Conservation (phyloP, 2,113 vertebrate genomes). For the Apodemus speciosus region DNA sequence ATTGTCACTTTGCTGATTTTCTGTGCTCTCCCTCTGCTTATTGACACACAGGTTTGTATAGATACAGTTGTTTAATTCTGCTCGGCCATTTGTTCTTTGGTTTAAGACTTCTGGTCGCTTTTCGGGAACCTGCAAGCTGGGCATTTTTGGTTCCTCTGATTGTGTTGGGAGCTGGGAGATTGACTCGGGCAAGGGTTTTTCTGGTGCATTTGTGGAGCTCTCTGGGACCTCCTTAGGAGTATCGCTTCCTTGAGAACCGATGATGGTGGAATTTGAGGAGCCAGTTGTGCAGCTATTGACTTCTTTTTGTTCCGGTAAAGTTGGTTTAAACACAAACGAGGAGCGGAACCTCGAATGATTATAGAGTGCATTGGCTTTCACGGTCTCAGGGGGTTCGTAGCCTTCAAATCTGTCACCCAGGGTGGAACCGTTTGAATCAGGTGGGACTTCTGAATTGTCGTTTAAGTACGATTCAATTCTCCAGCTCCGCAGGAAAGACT, state of each 20-base stretch:
- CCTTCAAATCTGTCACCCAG: slow-evolving; percentile 85
- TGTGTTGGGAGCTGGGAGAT: slow-evolving; percentile 46
- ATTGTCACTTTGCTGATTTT: slow-evolving; percentile 85
- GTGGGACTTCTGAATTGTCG: slow-evolving; percentile 86
- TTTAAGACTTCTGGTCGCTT: slow-evolving; percentile 69
- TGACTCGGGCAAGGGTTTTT: slow-evolving; percentile 63
- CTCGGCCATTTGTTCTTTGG: slow-evolving; percentile 68
- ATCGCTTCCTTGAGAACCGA: slow-evolving; percentile 85
- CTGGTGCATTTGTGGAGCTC: slow-evolving; percentile 51
- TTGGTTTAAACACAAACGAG: slow-evolving; percentile 91
- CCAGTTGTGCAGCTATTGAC: slow-evolving; percentile 87
- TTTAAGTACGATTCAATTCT: slow-evolving; percentile 95
- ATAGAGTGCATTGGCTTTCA: slow-evolving; percentile 85
- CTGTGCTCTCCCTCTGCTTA: slow-evolving; percentile 80
- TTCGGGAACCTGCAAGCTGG: slow-evolving; percentile 84
- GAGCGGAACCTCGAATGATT: slow-evolving; percentile 90
- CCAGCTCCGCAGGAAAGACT: slow-evolving; percentile 92
- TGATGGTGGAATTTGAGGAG: slow-evolving; percentile 87
- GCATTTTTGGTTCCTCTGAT: slow-evolving; percentile 79
- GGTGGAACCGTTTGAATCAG: slow-evolving; percentile 82
- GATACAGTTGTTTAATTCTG: slow-evolving; percentile 80
- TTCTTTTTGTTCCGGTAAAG: slow-evolving; percentile 91
- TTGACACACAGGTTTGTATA: slow-evolving; percentile 85
- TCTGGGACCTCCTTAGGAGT: slow-evolving; percentile 81
- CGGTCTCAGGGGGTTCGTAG: slow-evolving; percentile 82